These are phyloP conservation scores for Drosophila baimaii DNA, from an alignment of 1,140 invertebrate species.

Conservation along the genomic window DNA sequence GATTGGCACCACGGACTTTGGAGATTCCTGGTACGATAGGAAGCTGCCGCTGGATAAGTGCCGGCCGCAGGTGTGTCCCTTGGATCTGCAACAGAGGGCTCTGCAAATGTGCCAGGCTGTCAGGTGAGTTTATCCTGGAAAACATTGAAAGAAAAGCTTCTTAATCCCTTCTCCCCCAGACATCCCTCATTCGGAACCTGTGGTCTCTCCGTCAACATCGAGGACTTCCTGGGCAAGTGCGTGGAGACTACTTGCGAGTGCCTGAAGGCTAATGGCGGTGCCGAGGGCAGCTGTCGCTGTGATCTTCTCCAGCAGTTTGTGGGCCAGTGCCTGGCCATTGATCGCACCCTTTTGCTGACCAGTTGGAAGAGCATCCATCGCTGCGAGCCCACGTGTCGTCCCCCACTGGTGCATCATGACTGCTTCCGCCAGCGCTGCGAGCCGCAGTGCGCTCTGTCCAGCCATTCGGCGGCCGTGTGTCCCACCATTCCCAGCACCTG, in stretches of 20 bases:
- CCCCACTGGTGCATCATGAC: constrained; percentile 12
- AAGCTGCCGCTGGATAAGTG: constrained; percentile 17
- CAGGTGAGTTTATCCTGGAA: background rate
- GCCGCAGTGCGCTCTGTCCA: background rate
- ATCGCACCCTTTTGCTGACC: constrained; percentile 3
- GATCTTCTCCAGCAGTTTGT: constrained; percentile 18
- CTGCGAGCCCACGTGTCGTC: constrained; percentile 6
- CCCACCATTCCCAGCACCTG: constrained; percentile 12
- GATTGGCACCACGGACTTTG: constrained; percentile 13
- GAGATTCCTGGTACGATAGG: constrained; percentile 10
- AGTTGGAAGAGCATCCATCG: constrained; percentile 20
- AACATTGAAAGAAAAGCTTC: background rate
- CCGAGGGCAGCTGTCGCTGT: constrained; percentile 22
- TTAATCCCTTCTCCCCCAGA: background rate
- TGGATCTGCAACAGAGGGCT: constrained; percentile 10
- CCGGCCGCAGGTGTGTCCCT: constrained; percentile 11
- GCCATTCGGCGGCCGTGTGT: background rate
- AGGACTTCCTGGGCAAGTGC: constrained; percentile 16
- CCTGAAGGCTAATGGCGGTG: constrained; percentile 18
- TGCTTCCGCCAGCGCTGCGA: constrained; percentile 18
- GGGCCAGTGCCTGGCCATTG: constrained; percentile 13
- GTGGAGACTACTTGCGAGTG: constrained; percentile 21
- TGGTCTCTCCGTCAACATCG: constrained; percentile 4
- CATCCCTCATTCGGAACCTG: constrained; percentile 14
- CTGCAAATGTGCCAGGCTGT: constrained; percentile 22